Evolutionary conservation across 1,140 invertebrate genomes (phyloP).

Genomic region (Papilio xuthus): DNA sequence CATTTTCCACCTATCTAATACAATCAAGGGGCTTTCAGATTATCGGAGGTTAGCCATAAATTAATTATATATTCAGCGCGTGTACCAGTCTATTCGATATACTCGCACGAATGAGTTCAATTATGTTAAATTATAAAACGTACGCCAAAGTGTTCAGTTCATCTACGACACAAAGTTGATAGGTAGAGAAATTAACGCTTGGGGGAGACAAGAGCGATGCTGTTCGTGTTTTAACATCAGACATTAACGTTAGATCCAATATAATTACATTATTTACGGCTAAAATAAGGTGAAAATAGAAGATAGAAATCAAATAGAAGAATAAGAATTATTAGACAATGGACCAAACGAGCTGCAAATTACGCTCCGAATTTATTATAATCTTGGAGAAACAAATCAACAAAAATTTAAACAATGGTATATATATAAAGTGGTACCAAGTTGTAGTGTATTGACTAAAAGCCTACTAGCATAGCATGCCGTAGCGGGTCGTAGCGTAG

Average conservation of each 20-base stretch:
- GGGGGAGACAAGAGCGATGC: neutral
- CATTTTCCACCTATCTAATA: constrained; percentile 2
- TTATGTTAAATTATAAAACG: constrained; percentile 3
- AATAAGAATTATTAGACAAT: neutral
- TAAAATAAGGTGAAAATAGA: neutral
- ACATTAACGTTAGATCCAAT: neutral
- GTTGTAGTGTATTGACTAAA: too few species aligned
- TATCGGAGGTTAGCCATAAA: neutral
- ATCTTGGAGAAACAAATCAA: too few species aligned
- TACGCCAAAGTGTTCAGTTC: neutral
- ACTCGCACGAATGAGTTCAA: neutral
- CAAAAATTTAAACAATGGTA: too few species aligned
- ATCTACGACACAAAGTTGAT: neutral
- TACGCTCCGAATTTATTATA: neutral
- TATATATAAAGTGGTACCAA: too few species aligned
- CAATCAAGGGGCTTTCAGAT: neutral
- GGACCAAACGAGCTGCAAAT: neutral
- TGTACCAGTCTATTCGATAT: neutral
- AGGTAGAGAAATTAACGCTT: neutral
- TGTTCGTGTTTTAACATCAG: neutral
- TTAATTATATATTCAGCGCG: neutral
- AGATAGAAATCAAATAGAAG: too few species aligned
- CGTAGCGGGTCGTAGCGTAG: too few species aligned
- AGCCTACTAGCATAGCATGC: too few species aligned
- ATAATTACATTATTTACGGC: neutral